Conservation (phyloP, 2,888 invertebrate species). For the Mesorhabditis sp. region DNA sequence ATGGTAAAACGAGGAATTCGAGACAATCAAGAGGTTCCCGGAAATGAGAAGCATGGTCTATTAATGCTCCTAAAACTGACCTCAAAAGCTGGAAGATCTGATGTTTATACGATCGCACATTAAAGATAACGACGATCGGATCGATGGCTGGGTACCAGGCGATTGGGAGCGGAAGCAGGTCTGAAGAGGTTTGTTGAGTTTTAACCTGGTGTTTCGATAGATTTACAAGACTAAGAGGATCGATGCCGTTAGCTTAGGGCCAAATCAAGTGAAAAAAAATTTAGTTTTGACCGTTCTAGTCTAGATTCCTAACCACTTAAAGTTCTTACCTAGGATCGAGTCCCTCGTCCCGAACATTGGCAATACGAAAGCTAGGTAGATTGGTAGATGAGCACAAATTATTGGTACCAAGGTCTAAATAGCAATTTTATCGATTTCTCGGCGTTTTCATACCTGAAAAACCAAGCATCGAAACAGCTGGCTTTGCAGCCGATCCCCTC, state of each 20-base stretch:
- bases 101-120: not conserved
- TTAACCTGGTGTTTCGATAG: no score
- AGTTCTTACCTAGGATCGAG: not conserved
- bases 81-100: not conserved
- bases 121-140: not conserved
- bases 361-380: conserved; percentile 1
- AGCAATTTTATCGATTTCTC: no score
- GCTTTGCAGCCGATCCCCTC: not conserved
- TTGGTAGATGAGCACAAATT: not conserved
- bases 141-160: conserved; percentile 6
- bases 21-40: no score
- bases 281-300: not conserved
- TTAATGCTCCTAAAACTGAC: not conserved
- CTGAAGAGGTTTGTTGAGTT: not conserved
- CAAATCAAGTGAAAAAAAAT: no score
- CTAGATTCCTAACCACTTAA: not conserved
- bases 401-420: not conserved
- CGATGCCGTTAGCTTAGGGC: no score
- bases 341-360: not conserved
- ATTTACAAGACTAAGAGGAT: no score
- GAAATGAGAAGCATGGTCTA: no score
- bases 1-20: no score
- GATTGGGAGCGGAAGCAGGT: not conserved
- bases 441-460: not conserved
- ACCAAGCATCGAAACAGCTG: not conserved